These are phyloP conservation scores for Troides oblongomaculatus DNA, from an alignment of 2,888 invertebrate genomes.

Conservation along the genomic window DNA sequence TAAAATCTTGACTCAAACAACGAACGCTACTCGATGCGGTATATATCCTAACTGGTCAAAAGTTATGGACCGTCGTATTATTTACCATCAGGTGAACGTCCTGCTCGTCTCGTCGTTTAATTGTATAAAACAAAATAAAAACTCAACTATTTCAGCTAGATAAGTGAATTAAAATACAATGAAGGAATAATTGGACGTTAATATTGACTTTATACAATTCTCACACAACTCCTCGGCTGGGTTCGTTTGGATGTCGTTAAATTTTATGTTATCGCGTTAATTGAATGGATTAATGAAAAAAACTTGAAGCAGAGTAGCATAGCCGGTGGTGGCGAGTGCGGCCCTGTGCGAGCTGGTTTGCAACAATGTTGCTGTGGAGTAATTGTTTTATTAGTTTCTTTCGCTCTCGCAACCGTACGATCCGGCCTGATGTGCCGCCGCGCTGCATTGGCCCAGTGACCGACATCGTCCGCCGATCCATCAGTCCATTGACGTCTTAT, in stretches of 20 bases:
- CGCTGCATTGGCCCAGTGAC: conserved; percentile 51
- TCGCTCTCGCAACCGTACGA: conserved; percentile 36
- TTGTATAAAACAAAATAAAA: too few relatives aligned
- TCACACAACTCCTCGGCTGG: conserved; percentile 1
- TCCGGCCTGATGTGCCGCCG: conserved; percentile 44
- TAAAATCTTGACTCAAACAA: too few relatives aligned
- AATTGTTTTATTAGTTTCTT: conserved; percentile 29
- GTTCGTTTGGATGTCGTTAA: not conserved
- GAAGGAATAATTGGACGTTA: not conserved
- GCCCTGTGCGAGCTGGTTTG: conserved; percentile 24
- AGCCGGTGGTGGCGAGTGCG: conserved; percentile 6
- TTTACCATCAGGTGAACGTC: too few relatives aligned
- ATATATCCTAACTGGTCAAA: too few relatives aligned
- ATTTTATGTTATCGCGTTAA: conserved; percentile 6
- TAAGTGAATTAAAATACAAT: too few relatives aligned
- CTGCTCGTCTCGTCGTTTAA: too few relatives aligned
- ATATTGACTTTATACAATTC: not conserved
- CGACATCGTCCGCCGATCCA: conserved; percentile 28
- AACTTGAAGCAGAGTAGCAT: not conserved
- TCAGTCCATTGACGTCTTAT: too few relatives aligned
- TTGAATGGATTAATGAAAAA: not conserved
- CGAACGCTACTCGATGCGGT: too few relatives aligned
- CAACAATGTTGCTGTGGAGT: conserved; percentile 24
- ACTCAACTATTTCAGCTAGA: too few relatives aligned
- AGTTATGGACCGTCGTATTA: too few relatives aligned